Evolutionary conservation across 2,113 vertebrate species (phyloP), one percentile per base, ranked within the genome.

Genomic region (Gymnocephalus cernua): DNA sequence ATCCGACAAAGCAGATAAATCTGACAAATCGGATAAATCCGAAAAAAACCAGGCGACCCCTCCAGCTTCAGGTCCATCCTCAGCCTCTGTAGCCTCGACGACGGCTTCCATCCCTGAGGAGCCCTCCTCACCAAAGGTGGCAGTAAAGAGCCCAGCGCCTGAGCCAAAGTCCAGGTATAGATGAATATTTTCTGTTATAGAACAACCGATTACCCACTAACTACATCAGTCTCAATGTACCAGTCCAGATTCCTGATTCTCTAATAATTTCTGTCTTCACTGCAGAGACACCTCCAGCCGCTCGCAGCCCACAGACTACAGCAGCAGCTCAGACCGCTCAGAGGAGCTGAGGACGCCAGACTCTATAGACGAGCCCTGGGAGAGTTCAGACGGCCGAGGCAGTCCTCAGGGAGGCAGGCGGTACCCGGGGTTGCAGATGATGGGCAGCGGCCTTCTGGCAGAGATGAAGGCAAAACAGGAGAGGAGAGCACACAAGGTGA

Each of bases 391-490:
- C 11, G 92, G 93, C 59, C 88, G 91, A 53, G 94, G 96, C 70
- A 99, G 98, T 84, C 97, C 98, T 0, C 97, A 98, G 85, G 95
- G 95, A 0, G 95, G 97, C 10, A 94, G 97, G 66, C 86, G 97
- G 56, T 98, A 97, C 3, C 88, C 87, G 0, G 96, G 97, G 0
- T 91, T 99, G 68, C 98, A 98, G 88, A 96, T 98, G 92, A 99
- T 99, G 96, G 98, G 98, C 82, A 96, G 97, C 0, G 96, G 97
- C 4, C 94, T 99, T 29, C 92, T 99, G 7, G 98, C 98, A 0
- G 98, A 99, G 93, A 99, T 99, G 96, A 99, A 98, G 84, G 98
- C 98, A 88, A 99, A 99, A 89, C 98, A 99, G 63, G 98, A 98
- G 91, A 96, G 93, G 83, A 96, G 97, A 93, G 96, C 96, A 0